These are phyloP conservation scores for Actinia tenebrosa DNA, from an alignment of 64 coral and sea anemone genomes.

Conservation along the genomic window DNA sequence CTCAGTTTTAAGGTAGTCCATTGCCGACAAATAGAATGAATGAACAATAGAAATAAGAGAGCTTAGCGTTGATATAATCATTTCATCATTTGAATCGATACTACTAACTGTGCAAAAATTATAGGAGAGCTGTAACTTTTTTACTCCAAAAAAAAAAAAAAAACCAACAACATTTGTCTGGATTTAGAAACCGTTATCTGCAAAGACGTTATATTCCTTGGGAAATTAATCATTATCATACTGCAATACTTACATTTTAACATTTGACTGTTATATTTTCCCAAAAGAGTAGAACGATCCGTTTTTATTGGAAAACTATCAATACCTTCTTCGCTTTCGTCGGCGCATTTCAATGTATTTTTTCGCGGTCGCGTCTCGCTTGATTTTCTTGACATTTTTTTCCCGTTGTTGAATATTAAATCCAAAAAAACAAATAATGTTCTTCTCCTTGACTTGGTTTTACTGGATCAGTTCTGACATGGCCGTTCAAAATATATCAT, in stretches of 20 bases:
- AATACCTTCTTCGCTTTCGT: not conserved
- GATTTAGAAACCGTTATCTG: no score
- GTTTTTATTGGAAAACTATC: not conserved
- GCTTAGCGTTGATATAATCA: no score
- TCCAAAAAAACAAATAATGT: not conserved
- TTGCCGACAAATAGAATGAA: no score
- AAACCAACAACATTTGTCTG: no score
- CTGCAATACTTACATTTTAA: conserved; percentile 12
- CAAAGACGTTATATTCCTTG: not conserved
- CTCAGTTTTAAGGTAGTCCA: no score
- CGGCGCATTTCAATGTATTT: not conserved
- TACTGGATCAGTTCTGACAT: not conserved
- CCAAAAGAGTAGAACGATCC: conserved; percentile 1
- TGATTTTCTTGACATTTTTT: not conserved
- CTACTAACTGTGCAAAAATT: no score
- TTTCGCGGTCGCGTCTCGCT: not conserved
- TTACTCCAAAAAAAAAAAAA: no score
- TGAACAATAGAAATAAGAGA: no score
- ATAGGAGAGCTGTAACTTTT: no score
- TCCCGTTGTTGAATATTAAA: not conserved
- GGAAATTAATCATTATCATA: not conserved
- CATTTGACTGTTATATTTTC: conserved; percentile 24
- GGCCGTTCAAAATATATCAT: not conserved
- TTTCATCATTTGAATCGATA: no score
- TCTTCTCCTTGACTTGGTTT: not conserved